Percentiles rank a stretch among this genome's conserved stretches.
Evolutionary conservation across 2,888 invertebrate genomes (phyloP).

Genomic region (Tetanocera ferruginea): DNA sequence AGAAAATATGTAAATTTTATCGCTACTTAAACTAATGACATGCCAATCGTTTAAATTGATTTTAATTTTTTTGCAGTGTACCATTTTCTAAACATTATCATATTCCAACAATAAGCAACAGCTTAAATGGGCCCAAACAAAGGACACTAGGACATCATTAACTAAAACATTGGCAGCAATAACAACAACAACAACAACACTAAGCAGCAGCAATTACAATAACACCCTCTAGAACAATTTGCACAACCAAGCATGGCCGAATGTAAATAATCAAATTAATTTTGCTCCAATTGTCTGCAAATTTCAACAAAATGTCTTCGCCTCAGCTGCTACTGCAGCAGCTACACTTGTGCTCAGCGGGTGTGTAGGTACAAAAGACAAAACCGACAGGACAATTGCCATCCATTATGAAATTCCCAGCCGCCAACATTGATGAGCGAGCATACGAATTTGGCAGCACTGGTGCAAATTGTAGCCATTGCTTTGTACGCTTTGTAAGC

Average conservation of each 20-base stretch:
- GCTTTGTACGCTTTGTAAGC: background rate
- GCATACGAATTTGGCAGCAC: background rate
- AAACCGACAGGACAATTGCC: background rate
- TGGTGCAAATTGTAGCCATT: background rate
- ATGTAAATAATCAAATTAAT: constrained; percentile 53
- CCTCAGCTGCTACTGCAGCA: background rate
- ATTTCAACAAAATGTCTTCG: constrained; percentile 32
- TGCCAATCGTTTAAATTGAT: too few relatives aligned
- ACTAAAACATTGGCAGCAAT: background rate
- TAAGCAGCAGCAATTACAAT: background rate
- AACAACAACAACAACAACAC: background rate
- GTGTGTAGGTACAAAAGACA: background rate
- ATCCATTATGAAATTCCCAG: background rate
- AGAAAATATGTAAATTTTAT: too few relatives aligned
- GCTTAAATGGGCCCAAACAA: background rate
- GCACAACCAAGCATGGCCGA: constrained; percentile 39
- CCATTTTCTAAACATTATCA: too few relatives aligned
- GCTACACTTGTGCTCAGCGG: background rate
- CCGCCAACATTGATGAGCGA: background rate
- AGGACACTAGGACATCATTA: background rate
- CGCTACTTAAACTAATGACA: too few relatives aligned
- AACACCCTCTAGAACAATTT: constrained; percentile 44
- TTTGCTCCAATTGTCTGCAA: constrained; percentile 52
- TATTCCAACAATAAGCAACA: too few relatives aligned
- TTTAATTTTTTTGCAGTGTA: too few relatives aligned